A percentile compares a stretch with the other conserved stretches of the same genome.
Evolutionary conservation across 2,888 invertebrate genomes (phyloP).

Genomic region (Luperina nickerlii): DNA sequence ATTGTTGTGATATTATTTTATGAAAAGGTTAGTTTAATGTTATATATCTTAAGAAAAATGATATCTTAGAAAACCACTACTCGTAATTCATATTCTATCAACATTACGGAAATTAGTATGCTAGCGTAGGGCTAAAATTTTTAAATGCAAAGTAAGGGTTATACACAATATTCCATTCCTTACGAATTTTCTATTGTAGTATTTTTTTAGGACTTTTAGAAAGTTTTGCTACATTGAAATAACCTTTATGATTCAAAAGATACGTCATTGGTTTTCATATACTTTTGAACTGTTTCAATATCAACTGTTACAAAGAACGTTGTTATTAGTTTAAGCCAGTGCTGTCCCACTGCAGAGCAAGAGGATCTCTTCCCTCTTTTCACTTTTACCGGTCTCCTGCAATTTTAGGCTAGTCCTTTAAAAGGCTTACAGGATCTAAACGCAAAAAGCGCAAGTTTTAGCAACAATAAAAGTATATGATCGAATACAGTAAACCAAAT

Average conservation of each 20-base stretch:
- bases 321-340: neutral
- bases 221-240: constrained; percentile 10
- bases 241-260: neutral
- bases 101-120: constrained; percentile 53
- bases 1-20: constrained; percentile 10
- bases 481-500: too few relatives aligned
- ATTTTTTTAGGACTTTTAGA: constrained; percentile 20
- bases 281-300: neutral
- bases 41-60: neutral
- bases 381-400: neutral
- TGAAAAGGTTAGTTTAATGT: neutral
- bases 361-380: neutral
- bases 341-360: too few relatives aligned
- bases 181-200: constrained; percentile 38
- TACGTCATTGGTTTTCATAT: neutral
- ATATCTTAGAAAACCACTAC: constrained; percentile 35
- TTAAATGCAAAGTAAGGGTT: constrained; percentile 26
- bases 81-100: constrained; percentile 45
- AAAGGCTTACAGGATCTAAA: too few relatives aligned
- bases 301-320: neutral
- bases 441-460: too few relatives aligned
- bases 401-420: neutral
- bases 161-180: constrained; percentile 21
- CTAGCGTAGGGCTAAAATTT: constrained; percentile 34
- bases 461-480: too few relatives aligned